Conservation (phyloP, 1,140 invertebrate genomes). For the Macrosteles quadrilineatus region DNA sequence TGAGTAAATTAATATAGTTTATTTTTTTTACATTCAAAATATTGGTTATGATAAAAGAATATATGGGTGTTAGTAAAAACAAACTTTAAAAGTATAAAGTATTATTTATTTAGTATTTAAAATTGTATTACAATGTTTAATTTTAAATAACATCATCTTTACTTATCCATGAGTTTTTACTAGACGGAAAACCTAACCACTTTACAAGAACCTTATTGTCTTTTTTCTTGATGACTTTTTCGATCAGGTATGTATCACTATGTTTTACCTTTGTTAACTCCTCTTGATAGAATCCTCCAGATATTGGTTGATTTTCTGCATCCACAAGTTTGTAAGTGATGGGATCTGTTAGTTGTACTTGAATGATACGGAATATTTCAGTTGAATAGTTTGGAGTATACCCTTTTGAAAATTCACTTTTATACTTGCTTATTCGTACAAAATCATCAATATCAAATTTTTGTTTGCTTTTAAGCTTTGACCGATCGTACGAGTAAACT, state of each 20-base stretch:
- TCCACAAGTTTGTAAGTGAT: conserved; percentile 30
- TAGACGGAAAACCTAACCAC: conserved; percentile 32
- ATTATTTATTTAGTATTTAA: too few relatives aligned
- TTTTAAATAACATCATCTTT: too few relatives aligned
- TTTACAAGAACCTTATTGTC: conserved; percentile 32
- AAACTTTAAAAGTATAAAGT: too few relatives aligned
- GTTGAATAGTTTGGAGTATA: conserved; percentile 33
- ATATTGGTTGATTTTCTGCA: conserved; percentile 5
- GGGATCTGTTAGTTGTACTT: conserved; percentile 19
- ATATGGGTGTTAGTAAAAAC: too few relatives aligned
- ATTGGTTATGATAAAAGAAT: too few relatives aligned
- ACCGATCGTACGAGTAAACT: too few relatives aligned
- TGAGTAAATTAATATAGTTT: too few relatives aligned
- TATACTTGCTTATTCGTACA: conserved; percentile 33
- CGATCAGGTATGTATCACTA: conserved; percentile 45
- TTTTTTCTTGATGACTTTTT: conserved; percentile 38
- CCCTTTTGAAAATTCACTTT: conserved; percentile 30
- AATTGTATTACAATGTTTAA: too few relatives aligned
- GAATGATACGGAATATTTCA: neutral
- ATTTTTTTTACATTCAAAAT: too few relatives aligned
- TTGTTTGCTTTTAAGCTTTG: neutral
- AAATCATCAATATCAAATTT: conserved; percentile 31
- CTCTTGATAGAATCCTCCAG: conserved; percentile 31
- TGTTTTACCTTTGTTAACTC: conserved; percentile 37
- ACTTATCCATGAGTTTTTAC: conserved; percentile 19